phyloP scores from a whole-genome alignment of 2,888 invertebrate species.

The Hypselothyrea guttata region DNA sequence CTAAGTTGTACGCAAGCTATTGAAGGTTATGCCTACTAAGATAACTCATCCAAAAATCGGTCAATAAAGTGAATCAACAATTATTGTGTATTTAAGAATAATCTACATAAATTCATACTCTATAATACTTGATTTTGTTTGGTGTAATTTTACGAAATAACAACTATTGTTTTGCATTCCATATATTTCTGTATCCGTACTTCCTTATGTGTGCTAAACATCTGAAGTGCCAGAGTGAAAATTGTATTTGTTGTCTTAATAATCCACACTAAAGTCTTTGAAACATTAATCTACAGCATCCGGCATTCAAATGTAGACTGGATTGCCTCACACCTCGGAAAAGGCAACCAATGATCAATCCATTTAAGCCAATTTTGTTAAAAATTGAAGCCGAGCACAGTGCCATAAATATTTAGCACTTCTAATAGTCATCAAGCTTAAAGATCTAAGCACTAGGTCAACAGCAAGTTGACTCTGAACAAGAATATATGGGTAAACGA shows the following conservation, averaged over 20 bases:
- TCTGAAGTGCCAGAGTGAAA: neutral
- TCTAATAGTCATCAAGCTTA: slow-evolving; percentile 27
- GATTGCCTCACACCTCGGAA: slow-evolving; percentile 16
- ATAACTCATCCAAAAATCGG: slow-evolving; percentile 27
- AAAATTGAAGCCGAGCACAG: slow-evolving; percentile 10
- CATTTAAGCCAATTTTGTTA: slow-evolving; percentile 26
- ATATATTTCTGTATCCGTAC: too few relatives aligned
- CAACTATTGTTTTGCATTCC: too few relatives aligned
- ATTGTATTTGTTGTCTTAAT: neutral
- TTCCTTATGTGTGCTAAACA: too few relatives aligned
- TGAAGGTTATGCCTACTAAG: slow-evolving; percentile 36
- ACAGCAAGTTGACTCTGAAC: slow-evolving; percentile 23
- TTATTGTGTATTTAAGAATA: too few relatives aligned
- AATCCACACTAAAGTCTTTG: neutral
- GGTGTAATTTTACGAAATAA: too few relatives aligned
- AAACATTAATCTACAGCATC: slow-evolving; percentile 1
- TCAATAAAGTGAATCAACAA: slow-evolving; percentile 20
- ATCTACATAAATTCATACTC: too few relatives aligned
- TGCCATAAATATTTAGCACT: slow-evolving; percentile 60
- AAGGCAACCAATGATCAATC: slow-evolving; percentile 17
- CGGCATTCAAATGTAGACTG: neutral
- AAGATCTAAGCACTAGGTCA: slow-evolving; percentile 29
- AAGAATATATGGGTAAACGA: slow-evolving; percentile 16
- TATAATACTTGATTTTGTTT: too few relatives aligned
- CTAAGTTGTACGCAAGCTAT: slow-evolving; percentile 12